Conservation (phyloP, 1,140 invertebrate genomes). For the Drosophila orena region DNA sequence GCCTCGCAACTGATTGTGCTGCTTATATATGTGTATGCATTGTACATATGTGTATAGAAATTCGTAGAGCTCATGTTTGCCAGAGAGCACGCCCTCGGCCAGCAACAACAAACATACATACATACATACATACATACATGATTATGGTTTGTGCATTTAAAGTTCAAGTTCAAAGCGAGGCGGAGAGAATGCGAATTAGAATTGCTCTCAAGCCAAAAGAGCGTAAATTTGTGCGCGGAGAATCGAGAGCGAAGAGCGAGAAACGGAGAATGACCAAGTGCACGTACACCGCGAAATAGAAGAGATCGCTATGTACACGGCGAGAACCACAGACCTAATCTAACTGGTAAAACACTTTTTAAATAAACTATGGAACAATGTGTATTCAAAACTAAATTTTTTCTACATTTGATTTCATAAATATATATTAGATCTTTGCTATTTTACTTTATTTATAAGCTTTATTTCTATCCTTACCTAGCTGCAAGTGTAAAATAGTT, state of each 20-base stretch:
- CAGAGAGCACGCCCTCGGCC: constrained; percentile 25
- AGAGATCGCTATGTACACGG: constrained; percentile 30
- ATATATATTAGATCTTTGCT: too few relatives aligned
- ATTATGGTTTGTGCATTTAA: constrained; percentile 70
- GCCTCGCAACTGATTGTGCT: constrained; percentile 41
- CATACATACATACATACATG: constrained; percentile 46
- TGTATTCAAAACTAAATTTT: too few relatives aligned
- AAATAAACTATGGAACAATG: too few relatives aligned
- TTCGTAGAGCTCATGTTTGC: neutral
- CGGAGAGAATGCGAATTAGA: constrained; percentile 62
- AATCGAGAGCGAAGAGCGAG: neutral
- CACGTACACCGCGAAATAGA: constrained; percentile 58
- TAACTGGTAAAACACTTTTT: too few relatives aligned
- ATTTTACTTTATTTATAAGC: too few relatives aligned
- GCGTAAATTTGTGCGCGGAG: neutral
- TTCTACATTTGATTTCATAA: too few relatives aligned
- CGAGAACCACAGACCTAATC: neutral
- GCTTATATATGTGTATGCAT: neutral
- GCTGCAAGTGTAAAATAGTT: too few relatives aligned
- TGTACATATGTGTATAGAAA: too few relatives aligned
- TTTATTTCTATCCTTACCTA: too few relatives aligned
- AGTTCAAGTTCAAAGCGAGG: constrained; percentile 83
- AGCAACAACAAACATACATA: constrained; percentile 34
- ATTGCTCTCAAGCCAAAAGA: constrained; percentile 33
- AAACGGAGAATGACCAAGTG: constrained; percentile 48